Percentiles rank a stretch among this genome's conserved stretches.
These are phyloP conservation scores for Psittacula derbiana DNA, from an alignment of 2,797 vertebrate genomes.

Conservation along the genomic window DNA sequence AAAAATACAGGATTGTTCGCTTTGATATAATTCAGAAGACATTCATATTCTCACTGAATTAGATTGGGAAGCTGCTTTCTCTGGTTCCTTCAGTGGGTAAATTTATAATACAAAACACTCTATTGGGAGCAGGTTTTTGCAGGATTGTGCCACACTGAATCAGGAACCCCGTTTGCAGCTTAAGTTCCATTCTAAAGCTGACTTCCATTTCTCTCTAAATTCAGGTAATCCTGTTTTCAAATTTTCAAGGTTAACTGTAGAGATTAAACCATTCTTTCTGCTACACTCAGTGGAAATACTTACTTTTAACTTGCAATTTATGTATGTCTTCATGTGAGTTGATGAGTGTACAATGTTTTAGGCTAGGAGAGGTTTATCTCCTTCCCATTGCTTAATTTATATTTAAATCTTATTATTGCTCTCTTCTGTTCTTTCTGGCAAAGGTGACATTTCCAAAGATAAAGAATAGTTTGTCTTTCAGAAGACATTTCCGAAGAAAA, in stretches of 20 bases:
- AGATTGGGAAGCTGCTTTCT: neutral
- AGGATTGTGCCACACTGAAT: neutral
- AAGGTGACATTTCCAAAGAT: neutral
- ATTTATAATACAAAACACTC: rapidly evolving
- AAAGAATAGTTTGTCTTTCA: neutral
- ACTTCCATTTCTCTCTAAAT: neutral
- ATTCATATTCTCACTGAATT: neutral
- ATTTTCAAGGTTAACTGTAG: neutral
- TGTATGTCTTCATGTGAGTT: neutral
- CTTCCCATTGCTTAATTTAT: neutral
- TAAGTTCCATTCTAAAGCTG: neutral
- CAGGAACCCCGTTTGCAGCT: neutral
- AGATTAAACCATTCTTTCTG: neutral
- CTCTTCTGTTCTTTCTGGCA: neutral
- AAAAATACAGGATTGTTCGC: neutral
- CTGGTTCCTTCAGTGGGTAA: neutral
- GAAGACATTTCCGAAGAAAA: neutral
- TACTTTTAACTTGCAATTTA: neutral
- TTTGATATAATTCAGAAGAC: neutral
- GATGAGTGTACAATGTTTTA: neutral
- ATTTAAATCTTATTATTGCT: neutral
- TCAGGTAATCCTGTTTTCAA: neutral
- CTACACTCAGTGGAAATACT: neutral
- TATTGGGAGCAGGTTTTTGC: neutral
- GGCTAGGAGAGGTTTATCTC: neutral